These are phyloP conservation scores for Diacarnus erythraeanus DNA, from an alignment of 37 sponge, comb jelly and placozoan species.

Conservation along the genomic window DNA sequence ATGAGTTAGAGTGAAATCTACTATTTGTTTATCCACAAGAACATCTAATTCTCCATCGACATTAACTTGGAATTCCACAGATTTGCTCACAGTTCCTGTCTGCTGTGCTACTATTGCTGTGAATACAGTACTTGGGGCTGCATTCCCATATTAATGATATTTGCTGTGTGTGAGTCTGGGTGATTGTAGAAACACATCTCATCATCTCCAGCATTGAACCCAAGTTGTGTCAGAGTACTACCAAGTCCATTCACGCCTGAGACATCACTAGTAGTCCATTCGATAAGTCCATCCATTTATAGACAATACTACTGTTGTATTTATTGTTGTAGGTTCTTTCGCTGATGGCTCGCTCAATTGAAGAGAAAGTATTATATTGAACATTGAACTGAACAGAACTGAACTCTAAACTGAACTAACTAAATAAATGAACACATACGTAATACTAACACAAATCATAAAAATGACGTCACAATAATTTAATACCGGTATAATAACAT, in stretches of 20 bases:
- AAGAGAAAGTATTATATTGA: too few relatives aligned
- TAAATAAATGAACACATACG: too few relatives aligned
- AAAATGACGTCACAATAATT: too few relatives aligned
- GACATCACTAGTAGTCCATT: conserved; percentile 73
- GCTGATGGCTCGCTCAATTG: too few relatives aligned
- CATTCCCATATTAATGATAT: conserved; percentile 34
- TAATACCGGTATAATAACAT: too few relatives aligned
- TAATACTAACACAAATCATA: too few relatives aligned
- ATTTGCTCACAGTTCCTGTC: background rate
- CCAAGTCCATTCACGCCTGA: conserved; percentile 26
- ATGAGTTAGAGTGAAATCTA: background rate
- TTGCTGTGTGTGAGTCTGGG: conserved; percentile 46
- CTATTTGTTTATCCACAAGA: background rate
- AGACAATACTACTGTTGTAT: conserved; percentile 65
- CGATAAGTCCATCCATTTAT: conserved; percentile 57
- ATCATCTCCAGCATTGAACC: conserved; percentile 51
- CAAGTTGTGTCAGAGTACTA: conserved; percentile 39
- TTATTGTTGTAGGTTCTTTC: too few relatives aligned
- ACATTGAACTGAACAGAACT: too few relatives aligned
- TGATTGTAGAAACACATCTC: background rate
- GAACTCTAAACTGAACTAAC: too few relatives aligned
- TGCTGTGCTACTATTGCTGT: conserved; percentile 55
- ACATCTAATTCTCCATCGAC: background rate
- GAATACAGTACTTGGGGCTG: conserved; percentile 53
- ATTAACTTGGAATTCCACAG: background rate